phyloP scores from a whole-genome alignment of 2,113 vertebrate genomes.

The Lepus americanus region DNA sequence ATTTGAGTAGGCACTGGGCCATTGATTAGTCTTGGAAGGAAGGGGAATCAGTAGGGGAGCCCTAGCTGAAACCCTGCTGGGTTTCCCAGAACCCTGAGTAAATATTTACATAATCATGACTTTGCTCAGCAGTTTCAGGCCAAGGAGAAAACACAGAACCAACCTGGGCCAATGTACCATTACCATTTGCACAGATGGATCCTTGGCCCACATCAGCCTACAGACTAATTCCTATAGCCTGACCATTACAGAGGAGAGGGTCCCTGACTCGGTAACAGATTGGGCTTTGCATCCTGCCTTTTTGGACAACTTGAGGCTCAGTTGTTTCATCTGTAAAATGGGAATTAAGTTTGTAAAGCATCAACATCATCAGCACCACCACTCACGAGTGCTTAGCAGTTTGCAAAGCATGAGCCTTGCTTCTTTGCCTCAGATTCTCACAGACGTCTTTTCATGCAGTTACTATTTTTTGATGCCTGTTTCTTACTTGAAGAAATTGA shows the following conservation, averaged over 20 bases:
- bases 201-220: neutral
- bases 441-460: neutral
- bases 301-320: neutral
- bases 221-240: neutral
- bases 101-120: constrained; percentile 73
- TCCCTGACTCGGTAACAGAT: neutral
- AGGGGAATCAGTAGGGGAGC: constrained; percentile 55
- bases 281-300: neutral
- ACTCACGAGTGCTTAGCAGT: neutral
- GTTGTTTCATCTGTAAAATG: constrained; percentile 14
- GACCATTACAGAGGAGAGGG: neutral
- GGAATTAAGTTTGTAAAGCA: neutral
- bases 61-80: constrained; percentile 51
- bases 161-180: neutral
- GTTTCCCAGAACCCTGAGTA: constrained; percentile 64
- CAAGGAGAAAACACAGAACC: neutral
- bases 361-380: too few relatives aligned
- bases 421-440: neutral
- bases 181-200: neutral
- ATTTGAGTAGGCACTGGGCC: constrained; percentile 7
- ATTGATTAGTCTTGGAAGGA: constrained; percentile 27
- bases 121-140: constrained; percentile 11
- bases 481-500: neutral
- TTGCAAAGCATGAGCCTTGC: neutral
- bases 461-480: constrained; percentile 10